Conservation (phyloP, 2,888 invertebrate genomes). For the Anagyrus pseudococci region DNA sequence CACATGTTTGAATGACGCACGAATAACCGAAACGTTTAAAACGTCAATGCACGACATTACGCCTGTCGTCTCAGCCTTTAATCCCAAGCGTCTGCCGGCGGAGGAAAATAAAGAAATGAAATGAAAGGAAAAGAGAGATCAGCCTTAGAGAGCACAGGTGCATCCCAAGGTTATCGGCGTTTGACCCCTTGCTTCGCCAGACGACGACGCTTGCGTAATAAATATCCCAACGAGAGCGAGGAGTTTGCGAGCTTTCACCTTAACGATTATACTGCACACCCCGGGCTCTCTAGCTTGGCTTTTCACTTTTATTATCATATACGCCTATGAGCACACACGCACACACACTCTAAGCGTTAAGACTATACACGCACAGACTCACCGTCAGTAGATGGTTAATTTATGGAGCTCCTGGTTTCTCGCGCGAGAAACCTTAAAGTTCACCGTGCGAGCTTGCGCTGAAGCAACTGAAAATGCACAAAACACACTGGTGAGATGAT, state of each 20-base stretch:
- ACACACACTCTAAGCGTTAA: conserved; percentile 27
- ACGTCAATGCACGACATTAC: too few relatives aligned
- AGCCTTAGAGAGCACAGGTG: conserved; percentile 3
- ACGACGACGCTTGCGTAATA: conserved; percentile 21
- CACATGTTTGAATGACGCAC: background rate
- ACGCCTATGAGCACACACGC: conserved; percentile 10
- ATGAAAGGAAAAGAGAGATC: too few relatives aligned
- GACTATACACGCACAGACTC: conserved; percentile 41
- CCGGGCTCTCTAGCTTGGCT: background rate
- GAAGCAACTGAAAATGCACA: conserved; percentile 46
- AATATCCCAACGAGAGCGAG: conserved; percentile 5
- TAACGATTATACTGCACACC: conserved; percentile 14
- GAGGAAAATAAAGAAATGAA: too few relatives aligned
- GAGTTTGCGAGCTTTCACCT: conserved; percentile 23
- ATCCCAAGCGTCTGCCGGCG: too few relatives aligned
- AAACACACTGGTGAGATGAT: conserved; percentile 13
- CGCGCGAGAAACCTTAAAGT: conserved; percentile 54
- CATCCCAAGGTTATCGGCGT: background rate
- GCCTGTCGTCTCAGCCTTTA: too few relatives aligned
- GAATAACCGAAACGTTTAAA: too few relatives aligned
- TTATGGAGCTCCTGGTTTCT: conserved; percentile 53
- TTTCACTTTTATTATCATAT: background rate
- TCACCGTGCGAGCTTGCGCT: conserved; percentile 49
- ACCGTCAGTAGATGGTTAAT: conserved; percentile 51
- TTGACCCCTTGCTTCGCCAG: too few relatives aligned